These are phyloP conservation scores for Elymnias hypermnestra DNA, from an alignment of 1,140 invertebrate species.

Conservation along the genomic window DNA sequence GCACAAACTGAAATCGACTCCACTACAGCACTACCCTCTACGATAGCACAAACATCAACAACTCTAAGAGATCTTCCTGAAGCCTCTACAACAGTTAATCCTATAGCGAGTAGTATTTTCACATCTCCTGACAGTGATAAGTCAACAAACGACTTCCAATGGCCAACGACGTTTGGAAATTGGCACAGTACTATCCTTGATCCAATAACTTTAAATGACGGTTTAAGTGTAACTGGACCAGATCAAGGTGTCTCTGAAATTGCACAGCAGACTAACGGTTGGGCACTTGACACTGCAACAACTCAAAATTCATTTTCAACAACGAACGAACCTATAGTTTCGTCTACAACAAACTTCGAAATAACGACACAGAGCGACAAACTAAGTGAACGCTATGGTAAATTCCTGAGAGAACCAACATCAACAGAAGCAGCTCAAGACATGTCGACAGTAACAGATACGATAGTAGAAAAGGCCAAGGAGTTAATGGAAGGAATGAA, in stretches of 20 bases:
- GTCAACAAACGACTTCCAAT: slow-evolving; percentile 50
- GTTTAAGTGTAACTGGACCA: slow-evolving; percentile 55
- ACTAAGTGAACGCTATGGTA: slow-evolving; percentile 41
- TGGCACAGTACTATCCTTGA: slow-evolving; percentile 83
- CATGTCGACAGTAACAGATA: slow-evolving; percentile 66
- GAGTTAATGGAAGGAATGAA: slow-evolving; percentile 86
- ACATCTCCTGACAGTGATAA: slow-evolving; percentile 59
- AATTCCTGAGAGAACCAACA: slow-evolving; percentile 43
- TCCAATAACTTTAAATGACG: slow-evolving; percentile 83
- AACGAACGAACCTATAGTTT: slow-evolving; percentile 29
- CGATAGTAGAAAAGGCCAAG: slow-evolving; percentile 81
- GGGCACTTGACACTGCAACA: slow-evolving; percentile 17
- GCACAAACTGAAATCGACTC: slow-evolving; percentile 35
- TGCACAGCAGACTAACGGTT: slow-evolving; percentile 19
- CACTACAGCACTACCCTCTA: slow-evolving; percentile 31
- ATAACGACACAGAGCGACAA: slow-evolving; percentile 30
- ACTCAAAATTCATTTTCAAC: slow-evolving; percentile 10
- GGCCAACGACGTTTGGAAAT: slow-evolving; percentile 57
- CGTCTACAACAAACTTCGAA: slow-evolving; percentile 43
- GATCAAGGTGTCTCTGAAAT: slow-evolving; percentile 21
- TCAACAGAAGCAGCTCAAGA: slow-evolving; percentile 56
- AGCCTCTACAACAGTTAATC: slow-evolving; percentile 34
- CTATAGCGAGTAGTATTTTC: slow-evolving; percentile 39
- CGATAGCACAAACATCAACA: slow-evolving; percentile 48
- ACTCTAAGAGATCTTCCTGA: slow-evolving; percentile 39